Evolutionary conservation across 1,140 invertebrate genomes (phyloP).

Genomic region (Latrodectus geometricus): DNA sequence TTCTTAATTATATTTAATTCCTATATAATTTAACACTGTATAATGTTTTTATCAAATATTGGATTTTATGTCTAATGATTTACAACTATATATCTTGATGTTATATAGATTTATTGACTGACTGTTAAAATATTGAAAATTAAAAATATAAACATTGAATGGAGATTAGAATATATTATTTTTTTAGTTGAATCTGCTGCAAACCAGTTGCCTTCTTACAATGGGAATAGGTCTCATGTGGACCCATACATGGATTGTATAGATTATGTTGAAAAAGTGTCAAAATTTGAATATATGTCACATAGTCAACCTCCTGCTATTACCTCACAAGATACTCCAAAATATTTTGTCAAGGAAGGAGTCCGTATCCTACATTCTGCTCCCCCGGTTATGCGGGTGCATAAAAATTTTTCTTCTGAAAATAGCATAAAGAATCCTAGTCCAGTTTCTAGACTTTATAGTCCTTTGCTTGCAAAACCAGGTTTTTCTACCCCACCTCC

Average conservation of each 20-base stretch:
- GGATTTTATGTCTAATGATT: too few species aligned
- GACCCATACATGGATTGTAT: slow-evolving; percentile 64
- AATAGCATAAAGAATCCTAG: slow-evolving; percentile 37
- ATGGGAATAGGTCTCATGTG: not conserved
- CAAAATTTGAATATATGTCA: slow-evolving; percentile 66
- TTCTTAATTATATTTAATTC: too few species aligned
- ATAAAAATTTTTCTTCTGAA: slow-evolving; percentile 42
- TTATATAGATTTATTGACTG: too few species aligned
- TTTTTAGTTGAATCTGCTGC: slow-evolving; percentile 30
- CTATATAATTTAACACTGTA: too few species aligned
- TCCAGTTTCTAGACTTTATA: slow-evolving; percentile 36
- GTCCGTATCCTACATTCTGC: slow-evolving; percentile 50
- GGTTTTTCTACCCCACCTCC: slow-evolving; percentile 58
- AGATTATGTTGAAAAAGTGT: slow-evolving; percentile 67
- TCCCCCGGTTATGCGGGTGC: slow-evolving; percentile 42
- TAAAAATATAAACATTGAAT: too few species aligned
- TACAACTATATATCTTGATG: too few species aligned
- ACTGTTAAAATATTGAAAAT: too few species aligned
- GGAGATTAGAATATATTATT: not conserved
- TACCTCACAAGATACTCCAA: slow-evolving; percentile 59
- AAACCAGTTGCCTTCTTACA: slow-evolving; percentile 14
- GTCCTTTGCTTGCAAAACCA: slow-evolving; percentile 39
- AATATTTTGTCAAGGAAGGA: slow-evolving; percentile 63
- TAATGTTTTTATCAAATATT: too few species aligned
- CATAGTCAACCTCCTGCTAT: slow-evolving; percentile 62